Conservation (phyloP, 2,888 invertebrate species). For the Zootermopsis nevadensis region DNA sequence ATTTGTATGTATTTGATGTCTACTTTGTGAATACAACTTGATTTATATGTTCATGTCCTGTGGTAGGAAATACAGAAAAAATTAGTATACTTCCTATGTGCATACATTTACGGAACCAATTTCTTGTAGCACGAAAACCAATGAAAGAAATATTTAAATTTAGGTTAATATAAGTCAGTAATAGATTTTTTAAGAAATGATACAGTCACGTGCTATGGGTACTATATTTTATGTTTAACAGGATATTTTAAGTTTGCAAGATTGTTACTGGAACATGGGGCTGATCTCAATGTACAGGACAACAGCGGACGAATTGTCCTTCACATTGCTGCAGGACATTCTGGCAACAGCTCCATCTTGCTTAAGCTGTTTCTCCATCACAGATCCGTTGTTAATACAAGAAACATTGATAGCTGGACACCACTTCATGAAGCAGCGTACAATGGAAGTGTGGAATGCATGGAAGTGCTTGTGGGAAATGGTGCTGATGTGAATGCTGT, state of each 20-base stretch:
- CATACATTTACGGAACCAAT: too few relatives aligned
- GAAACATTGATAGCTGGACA: background rate
- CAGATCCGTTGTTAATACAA: background rate
- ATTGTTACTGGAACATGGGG: background rate
- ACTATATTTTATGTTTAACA: background rate
- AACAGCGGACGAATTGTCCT: background rate
- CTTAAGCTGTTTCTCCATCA: background rate
- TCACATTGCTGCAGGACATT: background rate
- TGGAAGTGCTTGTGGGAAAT: background rate
- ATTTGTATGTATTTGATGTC: too few relatives aligned
- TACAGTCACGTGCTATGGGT: too few relatives aligned
- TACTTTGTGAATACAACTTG: too few relatives aligned
- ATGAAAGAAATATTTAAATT: too few relatives aligned
- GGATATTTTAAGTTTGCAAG: background rate
- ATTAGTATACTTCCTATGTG: too few relatives aligned
- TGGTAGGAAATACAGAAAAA: too few relatives aligned
- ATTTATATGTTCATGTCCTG: too few relatives aligned
- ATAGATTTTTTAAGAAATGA: too few relatives aligned
- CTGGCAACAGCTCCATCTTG: background rate
- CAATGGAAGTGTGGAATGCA: background rate
- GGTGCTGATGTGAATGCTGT: constrained; percentile 21
- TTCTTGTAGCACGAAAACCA: too few relatives aligned
- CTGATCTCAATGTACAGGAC: background rate
- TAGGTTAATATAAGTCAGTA: too few relatives aligned
- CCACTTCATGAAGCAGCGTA: background rate